Evolutionary conservation across 2,888 invertebrate species (phyloP).

Genomic region (Autographa gamma): DNA sequence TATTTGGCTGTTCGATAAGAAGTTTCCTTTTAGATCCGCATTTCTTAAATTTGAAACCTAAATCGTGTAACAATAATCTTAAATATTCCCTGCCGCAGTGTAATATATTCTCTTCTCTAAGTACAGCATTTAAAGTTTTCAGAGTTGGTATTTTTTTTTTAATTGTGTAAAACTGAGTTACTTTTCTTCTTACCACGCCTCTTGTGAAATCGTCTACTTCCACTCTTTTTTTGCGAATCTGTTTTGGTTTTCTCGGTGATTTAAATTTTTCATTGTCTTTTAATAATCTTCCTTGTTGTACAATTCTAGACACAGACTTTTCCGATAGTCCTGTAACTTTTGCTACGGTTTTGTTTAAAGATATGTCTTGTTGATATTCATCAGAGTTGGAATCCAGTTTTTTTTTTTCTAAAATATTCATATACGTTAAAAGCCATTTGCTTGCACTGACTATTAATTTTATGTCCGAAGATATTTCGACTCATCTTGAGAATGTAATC

Average conservation of each 20-base stretch:
- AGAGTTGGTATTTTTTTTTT: constrained; percentile 29
- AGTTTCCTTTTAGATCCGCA: constrained; percentile 14
- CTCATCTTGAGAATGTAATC: neutral
- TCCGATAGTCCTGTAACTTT: constrained; percentile 36
- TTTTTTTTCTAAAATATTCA: neutral
- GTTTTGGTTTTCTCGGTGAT: constrained; percentile 34
- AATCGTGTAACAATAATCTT: neutral
- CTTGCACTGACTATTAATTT: neutral
- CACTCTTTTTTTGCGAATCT: constrained; percentile 25
- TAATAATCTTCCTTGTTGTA: constrained; percentile 15
- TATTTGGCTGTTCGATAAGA: constrained; percentile 15
- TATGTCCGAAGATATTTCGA: constrained; percentile 17
- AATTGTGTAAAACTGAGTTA: constrained; percentile 35
- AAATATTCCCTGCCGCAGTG: neutral
- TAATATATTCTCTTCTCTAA: neutral
- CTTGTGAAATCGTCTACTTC: constrained; percentile 23
- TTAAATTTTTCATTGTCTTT: constrained; percentile 20
- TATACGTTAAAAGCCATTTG: neutral
- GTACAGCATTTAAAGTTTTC: neutral
- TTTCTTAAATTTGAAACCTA: constrained; percentile 1
- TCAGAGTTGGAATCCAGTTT: neutral
- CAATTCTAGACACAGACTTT: constrained; percentile 22
- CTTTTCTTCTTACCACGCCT: constrained; percentile 34
- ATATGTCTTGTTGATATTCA: constrained; percentile 26
- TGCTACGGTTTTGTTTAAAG: constrained; percentile 31